Evolutionary conservation across 2,113 vertebrate genomes (phyloP), one percentile per base, ranked within the genome.

Genomic region (Xyliphius kryptos): DNA sequence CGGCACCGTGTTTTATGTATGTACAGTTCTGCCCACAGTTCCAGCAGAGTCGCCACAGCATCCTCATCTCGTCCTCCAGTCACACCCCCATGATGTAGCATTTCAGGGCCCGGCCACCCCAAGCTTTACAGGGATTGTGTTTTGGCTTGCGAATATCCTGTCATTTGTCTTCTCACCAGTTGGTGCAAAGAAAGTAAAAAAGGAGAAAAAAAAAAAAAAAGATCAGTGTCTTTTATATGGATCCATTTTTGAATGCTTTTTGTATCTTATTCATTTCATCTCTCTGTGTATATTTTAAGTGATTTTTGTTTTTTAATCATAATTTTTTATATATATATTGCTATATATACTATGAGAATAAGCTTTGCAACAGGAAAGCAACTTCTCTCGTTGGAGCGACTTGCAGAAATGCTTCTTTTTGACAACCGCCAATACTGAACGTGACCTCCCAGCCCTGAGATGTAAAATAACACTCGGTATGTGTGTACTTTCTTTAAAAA

Each of bases 251-350:
- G 87, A 91, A 91, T 93, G 88, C 88, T 88, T 89, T 89, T 81
- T 81, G 72, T 72, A 83, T 79, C 71, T 80, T 85, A 82, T 86
- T 82, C 82, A 87, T 89, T 90, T 77, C 80, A 83, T 88, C 89
- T 87, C 83, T 87, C 75, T 85, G 86, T 95, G 92, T 95, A 92
- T 91, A 94, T 94, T 94, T 85, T 92, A 87, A 89, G 76, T 85
- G 81, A 73, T 74, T 67, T 70, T 71, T 68, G 68, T 68, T 72
- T 69, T 69, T 62, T 60, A 55, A 54, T 16, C 69, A 16, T 78
- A 65, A 56, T 16, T 12, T 43, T 73, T 63, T 78, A 72, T 82
- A 72, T 77, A 80, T 83, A 83, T 85, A 81, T 11, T 19, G 21
- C 21, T 86, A 85, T 66, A 89, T 89, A 83, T 66, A 74, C 17